Base-by-base conservation (phyloP, 2,888 invertebrate species). In the Alitta virens region DNA sequence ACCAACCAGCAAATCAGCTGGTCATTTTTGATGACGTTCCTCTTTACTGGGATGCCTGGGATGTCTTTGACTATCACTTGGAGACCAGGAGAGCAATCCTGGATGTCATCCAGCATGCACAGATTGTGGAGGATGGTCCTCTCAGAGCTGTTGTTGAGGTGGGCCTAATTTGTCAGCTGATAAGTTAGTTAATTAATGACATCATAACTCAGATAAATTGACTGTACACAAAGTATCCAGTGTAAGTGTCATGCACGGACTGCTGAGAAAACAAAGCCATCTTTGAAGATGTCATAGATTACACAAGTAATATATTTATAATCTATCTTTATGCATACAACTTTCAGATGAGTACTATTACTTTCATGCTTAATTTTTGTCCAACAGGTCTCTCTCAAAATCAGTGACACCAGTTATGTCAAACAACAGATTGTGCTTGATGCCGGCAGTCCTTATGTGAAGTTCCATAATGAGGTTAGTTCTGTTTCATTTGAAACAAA, bases 11-110 rank as follows among this genome's bases (percentile, higher is more conserved):
- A 56, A 84, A 84, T 71, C 80, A 82, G 74, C 77, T 85, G 65
- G 75, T 83, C 57, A 67, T 85, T 25, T 84, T 79, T 74, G 84
- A 85, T 72, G 85, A 85, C 68, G 76, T 84, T 2, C 85, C 85
- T 0, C 71, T 85, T 27, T 85, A 78, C 74, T 85, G 85, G 85
- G 85, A 85, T 74, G 85, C 85, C 12, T 85, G 85, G 85, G 85
- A 85, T 72, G 83, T 84, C 1, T 85, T 85, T 83, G 84, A 85
- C 72, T 85, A 85, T 68, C 85, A 85, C 68, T 68, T 84, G 52
- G 84, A 84, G 69, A 85, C 84, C 2, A 75, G 66, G 75, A 74
- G 74, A 58, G 67, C 74, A 2, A 63, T 81, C 12, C 65, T 63
- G 18, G 71, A 71, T 23, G 70, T 74, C 46, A 60, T 73, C 1